These are phyloP conservation scores for Myrmophylax atrothorax DNA, from an alignment of 2,113 vertebrate genomes.

Conservation along the genomic window DNA sequence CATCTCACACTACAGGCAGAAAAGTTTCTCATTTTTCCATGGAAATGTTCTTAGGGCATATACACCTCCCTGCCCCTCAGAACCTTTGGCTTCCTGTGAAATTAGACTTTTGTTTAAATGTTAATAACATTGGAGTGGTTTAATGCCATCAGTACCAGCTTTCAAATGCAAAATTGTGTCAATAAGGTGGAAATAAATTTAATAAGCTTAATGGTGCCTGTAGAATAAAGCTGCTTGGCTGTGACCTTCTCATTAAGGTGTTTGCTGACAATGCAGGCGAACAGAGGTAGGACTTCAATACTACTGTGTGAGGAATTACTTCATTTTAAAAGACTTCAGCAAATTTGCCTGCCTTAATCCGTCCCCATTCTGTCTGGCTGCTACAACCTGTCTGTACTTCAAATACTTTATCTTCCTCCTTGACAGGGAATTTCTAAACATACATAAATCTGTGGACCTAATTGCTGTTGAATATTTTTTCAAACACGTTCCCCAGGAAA, in stretches of 20 bases:
- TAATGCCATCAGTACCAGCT: neutral
- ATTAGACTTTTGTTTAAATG: neutral
- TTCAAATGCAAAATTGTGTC: conserved; percentile 27
- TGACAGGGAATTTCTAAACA: neutral
- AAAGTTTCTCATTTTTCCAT: neutral
- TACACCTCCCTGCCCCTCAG: neutral
- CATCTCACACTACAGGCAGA: neutral
- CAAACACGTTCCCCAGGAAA: neutral
- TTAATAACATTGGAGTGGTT: neutral
- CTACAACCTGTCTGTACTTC: neutral
- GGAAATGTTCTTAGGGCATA: neutral
- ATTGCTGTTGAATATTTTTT: neutral
- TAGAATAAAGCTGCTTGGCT: conserved; percentile 24
- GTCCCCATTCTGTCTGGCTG: conserved; percentile 1
- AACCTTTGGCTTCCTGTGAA: neutral
- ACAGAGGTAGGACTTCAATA: neutral
- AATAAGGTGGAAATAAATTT: conserved; percentile 25
- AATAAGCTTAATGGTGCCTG: neutral
- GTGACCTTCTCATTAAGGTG: conserved; percentile 36
- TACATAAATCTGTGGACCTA: neutral
- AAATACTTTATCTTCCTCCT: neutral
- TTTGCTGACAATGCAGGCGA: conserved; percentile 47
- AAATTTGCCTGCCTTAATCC: neutral
- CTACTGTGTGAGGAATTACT: neutral
- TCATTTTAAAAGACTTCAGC: conserved; percentile 28